phyloP scores from a whole-genome alignment of 2,888 invertebrate genomes.

The Pyrrhosoma nymphula region DNA sequence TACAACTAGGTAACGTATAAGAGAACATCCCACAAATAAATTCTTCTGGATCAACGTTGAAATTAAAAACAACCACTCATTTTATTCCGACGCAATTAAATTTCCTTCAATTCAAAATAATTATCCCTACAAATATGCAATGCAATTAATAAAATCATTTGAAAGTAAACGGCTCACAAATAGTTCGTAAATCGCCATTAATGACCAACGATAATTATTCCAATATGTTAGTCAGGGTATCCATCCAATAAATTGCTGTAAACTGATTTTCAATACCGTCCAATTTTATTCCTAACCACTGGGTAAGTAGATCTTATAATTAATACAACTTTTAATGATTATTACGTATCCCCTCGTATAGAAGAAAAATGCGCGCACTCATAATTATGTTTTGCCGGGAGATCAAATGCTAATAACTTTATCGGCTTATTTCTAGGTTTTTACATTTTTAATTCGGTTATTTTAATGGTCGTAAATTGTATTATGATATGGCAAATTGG shows the following conservation, averaged over 20 bases:
- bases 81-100: no score
- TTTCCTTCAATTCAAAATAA: not conserved
- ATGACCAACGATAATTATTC: not conserved
- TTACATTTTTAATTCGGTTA: no score
- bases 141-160: not conserved
- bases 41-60: no score
- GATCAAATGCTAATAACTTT: no score
- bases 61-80: no score
- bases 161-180: not conserved
- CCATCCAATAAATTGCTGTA: not conserved
- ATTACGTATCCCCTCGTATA: not conserved
- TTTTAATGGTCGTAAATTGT: no score
- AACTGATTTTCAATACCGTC: not conserved
- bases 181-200: not conserved
- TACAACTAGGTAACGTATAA: no score
- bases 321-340: not conserved
- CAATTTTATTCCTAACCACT: not conserved
- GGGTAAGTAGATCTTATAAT: not conserved
- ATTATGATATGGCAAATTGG: no score
- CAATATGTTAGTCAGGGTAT: not conserved
- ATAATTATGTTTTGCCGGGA: no score
- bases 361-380: not conserved
- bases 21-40: no score
- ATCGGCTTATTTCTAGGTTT: no score
- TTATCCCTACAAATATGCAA: not conserved